A percentile compares a stretch with the other conserved stretches of the same genome.
Conservation (phyloP, 2,888 invertebrate species). For the Chymomyza caudatula region DNA sequence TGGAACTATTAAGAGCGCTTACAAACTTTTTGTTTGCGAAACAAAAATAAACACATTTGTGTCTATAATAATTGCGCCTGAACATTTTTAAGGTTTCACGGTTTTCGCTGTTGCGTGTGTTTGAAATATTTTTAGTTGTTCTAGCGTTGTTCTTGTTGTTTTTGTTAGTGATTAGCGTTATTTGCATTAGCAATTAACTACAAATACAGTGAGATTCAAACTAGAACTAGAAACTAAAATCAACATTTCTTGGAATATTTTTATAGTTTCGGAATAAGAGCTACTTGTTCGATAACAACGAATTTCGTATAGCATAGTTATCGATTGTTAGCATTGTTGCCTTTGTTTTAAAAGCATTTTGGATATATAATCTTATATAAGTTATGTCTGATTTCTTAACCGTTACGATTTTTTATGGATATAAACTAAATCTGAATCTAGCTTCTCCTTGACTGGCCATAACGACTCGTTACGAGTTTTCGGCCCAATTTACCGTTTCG, state of each 20-base stretch:
- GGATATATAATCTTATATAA: too few species aligned
- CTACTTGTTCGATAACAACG: too few species aligned
- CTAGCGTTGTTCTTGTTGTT: constrained; percentile 19
- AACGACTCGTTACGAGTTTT: too few species aligned
- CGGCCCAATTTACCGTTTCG: too few species aligned
- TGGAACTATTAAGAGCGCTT: constrained; percentile 28
- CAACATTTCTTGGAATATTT: not conserved
- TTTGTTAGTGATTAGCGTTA: constrained; percentile 28
- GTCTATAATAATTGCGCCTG: constrained; percentile 46
- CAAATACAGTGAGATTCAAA: not conserved
- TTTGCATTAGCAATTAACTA: constrained; percentile 45
- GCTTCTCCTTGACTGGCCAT: too few species aligned
- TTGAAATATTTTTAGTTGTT: constrained; percentile 67
- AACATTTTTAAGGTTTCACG: constrained; percentile 60
- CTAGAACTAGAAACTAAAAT: too few species aligned
- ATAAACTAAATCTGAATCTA: too few species aligned
- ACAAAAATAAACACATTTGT: not conserved
- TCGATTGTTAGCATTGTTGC: too few species aligned
- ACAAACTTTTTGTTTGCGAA: not conserved
- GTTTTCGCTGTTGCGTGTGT: constrained; percentile 43
- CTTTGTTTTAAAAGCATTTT: too few species aligned
- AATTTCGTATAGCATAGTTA: too few species aligned
- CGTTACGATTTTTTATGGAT: too few species aligned
- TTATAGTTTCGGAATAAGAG: not conserved
- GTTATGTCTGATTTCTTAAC: too few species aligned